Base-by-base conservation (phyloP, 2,797 vertebrate species). In the Sebastes elongatus region DNA sequence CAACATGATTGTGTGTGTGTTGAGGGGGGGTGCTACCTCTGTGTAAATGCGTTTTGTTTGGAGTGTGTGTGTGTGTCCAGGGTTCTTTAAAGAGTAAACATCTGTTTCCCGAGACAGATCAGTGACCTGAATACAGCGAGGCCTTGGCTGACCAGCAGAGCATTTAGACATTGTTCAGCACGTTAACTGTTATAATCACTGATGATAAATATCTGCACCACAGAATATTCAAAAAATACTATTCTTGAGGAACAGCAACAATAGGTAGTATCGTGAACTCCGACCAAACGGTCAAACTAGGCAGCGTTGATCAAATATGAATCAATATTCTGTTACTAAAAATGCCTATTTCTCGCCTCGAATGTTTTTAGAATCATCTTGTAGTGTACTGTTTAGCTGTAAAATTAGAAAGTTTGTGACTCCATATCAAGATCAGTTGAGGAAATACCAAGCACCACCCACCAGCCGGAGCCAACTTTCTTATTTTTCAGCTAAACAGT, bases 51-150 rank as follows among this genome's bases (percentile, higher is more conserved):
- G 53, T 78, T 55, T 49, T 61, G 38, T 64, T 46, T 55, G 27
- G 32, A 35, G 67, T 35, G 74, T 56, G 71, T 42, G 71, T 16
- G 38, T 82, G 75, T 83, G 62, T 84, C 38, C 25, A 52, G 57
- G 53, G n/a, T 76, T 82, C 33, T 74, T 64, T 22, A 67, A 88
- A 87, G 85, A 87, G 69, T 81, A 90, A 93, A 93, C 85, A 91
- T 93, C 82, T 92, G 85, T 89, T 93, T 81, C 74, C 65, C 32
- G 62, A 83, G 79, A 85, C 33, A 79, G 86, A 89, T 72, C 77
- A 13, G 60, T 83, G 81, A 85, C 89, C 76, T 76, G 65, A 89
- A 74, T 74, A 80, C 71, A 89, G 61, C 46, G 13, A 57, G 82
- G 76, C 70, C 61, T 55, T 10, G 1, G 14, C 28, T 38, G 38